Conservation (phyloP, 2,888 invertebrate genomes). For the Choristoneura rosaceana region DNA sequence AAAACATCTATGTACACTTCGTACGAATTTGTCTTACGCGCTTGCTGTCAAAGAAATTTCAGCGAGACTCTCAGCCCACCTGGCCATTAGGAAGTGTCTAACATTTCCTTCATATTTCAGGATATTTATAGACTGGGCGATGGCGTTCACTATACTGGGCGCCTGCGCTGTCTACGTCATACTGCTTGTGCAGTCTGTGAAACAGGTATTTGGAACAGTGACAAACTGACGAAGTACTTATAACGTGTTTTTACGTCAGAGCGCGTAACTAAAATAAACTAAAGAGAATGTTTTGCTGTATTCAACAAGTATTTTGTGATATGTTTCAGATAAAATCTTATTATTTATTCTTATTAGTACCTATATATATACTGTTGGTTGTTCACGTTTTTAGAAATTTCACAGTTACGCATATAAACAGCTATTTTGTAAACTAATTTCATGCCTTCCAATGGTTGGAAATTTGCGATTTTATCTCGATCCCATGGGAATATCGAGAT, state of each 20-base stretch:
- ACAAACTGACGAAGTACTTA: constrained; percentile 39
- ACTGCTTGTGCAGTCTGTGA: constrained; percentile 88
- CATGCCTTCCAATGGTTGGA: too few relatives aligned
- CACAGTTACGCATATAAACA: not conserved
- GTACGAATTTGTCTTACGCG: too few relatives aligned
- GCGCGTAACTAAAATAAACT: constrained; percentile 30
- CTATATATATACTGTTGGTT: not conserved
- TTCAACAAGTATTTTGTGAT: not conserved
- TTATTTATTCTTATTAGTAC: too few relatives aligned
- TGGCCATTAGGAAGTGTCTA: constrained; percentile 26
- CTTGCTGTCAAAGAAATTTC: too few relatives aligned
- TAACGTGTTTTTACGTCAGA: not conserved
- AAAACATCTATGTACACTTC: too few relatives aligned
- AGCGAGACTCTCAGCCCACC: not conserved
- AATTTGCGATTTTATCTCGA: too few relatives aligned
- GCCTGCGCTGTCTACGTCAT: constrained; percentile 92
- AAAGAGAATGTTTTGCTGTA: not conserved
- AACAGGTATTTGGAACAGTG: constrained; percentile 82
- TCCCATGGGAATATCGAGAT: too few relatives aligned
- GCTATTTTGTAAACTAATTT: too few relatives aligned
- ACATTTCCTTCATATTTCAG: constrained; percentile 72
- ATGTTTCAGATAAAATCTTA: not conserved
- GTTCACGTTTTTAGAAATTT: not conserved
- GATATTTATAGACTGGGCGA: constrained; percentile 89
- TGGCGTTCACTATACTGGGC: constrained; percentile 90